These are phyloP conservation scores for Ctenoplectra terminalis DNA, from an alignment of 1,140 invertebrate species.

Conservation along the genomic window DNA sequence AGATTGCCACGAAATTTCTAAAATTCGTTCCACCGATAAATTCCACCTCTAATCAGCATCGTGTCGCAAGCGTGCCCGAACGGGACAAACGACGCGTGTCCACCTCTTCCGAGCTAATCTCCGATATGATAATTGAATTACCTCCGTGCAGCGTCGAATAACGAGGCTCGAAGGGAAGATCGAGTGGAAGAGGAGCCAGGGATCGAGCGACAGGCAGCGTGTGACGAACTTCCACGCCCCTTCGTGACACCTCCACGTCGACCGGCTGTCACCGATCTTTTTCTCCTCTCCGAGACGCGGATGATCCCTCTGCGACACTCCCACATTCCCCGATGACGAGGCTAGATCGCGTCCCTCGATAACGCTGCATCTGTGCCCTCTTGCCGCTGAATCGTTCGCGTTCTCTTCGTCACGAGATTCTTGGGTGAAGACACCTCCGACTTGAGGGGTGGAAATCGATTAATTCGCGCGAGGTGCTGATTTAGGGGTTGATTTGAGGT, in stretches of 20 bases:
- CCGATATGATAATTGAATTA: slow-evolving; percentile 39
- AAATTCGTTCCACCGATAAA: not conserved
- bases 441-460: slow-evolving; percentile 20
- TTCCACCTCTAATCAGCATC: not conserved
- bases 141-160: not conserved
- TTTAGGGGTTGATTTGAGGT: no score
- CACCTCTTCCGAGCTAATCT: not conserved
- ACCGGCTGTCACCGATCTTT: slow-evolving; percentile 68
- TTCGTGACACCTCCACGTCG: slow-evolving; percentile 72
- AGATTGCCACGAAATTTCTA: not conserved
- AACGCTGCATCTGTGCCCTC: slow-evolving; percentile 64
- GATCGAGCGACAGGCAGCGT: slow-evolving; percentile 52
- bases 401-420: slow-evolving; percentile 41
- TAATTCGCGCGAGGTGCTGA: not conserved
- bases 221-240: slow-evolving; percentile 73
- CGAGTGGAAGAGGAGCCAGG: slow-evolving; percentile 12
- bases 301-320: slow-evolving; percentile 77
- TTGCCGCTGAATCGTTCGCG: slow-evolving; percentile 42
- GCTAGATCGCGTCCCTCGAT: slow-evolving; percentile 76
- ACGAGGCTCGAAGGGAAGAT: slow-evolving; percentile 1
- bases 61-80: not conserved
- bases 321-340: slow-evolving; percentile 82
- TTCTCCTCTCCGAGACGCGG: slow-evolving; percentile 62
- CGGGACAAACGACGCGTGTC: not conserved
- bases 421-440: slow-evolving; percentile 13